Conservation (phyloP, 2,888 invertebrate genomes). For the Idaea straminata region DNA sequence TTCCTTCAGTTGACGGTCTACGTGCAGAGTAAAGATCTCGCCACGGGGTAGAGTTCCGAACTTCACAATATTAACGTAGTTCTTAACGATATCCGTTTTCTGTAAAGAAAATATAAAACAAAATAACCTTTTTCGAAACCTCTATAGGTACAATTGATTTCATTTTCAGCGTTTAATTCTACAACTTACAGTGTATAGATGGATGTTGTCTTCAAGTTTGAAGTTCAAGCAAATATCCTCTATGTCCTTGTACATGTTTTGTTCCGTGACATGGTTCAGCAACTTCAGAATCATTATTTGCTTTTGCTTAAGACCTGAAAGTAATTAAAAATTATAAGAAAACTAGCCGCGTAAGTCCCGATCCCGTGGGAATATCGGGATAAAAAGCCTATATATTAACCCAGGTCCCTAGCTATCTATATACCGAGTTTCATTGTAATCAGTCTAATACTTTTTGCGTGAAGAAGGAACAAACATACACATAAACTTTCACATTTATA, state of each 20-base stretch:
- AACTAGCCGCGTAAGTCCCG: not conserved
- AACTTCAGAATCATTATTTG: constrained; percentile 75
- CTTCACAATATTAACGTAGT: constrained; percentile 75
- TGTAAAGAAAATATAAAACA: constrained; percentile 33
- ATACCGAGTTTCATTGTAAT: not conserved
- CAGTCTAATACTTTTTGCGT: no score
- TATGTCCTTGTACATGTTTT: constrained; percentile 70
- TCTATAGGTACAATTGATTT: constrained; percentile 9
- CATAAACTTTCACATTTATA: no score
- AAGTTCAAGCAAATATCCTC: constrained; percentile 62
- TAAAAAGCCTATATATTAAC: no score
- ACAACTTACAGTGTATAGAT: constrained; percentile 54
- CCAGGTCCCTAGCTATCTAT: no score
- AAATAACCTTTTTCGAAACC: not conserved
- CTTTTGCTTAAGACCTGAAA: constrained; percentile 64
- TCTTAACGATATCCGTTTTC: constrained; percentile 80
- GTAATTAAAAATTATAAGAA: not conserved
- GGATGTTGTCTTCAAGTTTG: constrained; percentile 63
- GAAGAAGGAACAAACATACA: no score
- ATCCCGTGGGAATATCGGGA: not conserved
- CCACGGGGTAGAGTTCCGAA: constrained; percentile 79
- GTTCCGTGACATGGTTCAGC: constrained; percentile 74
- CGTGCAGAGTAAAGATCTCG: constrained; percentile 72
- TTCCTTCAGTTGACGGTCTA: constrained; percentile 74
- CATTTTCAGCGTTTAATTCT: constrained; percentile 8